Percentiles rank a stretch among this genome's conserved stretches.
Conservation (phyloP, 2,113 vertebrate species). For the Narcine bancroftii region DNA sequence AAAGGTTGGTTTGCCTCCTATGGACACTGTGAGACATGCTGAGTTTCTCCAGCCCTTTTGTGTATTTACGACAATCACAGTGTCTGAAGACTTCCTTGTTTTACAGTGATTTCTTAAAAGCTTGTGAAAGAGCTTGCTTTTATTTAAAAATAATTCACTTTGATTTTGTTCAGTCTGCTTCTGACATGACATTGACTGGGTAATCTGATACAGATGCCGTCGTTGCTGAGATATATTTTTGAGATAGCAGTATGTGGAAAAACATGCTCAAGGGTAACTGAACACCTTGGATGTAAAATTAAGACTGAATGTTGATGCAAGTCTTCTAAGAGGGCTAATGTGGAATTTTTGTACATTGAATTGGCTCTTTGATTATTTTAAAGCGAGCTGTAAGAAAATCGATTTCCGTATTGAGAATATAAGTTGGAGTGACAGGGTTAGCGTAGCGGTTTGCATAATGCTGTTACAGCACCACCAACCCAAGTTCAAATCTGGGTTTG, state of each 20-base stretch:
- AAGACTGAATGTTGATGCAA: not conserved
- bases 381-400: not conserved
- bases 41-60: no score
- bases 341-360: not conserved
- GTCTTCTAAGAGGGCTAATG: not conserved
- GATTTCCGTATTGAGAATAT: not conserved
- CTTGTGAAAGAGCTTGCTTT: not conserved
- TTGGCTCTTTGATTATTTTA: not conserved
- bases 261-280: not conserved
- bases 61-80: no score
- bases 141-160: not conserved
- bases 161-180: not conserved
- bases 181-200: not conserved
- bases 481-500: no score
- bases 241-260: not conserved
- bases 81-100: no score
- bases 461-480: no score
- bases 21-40: no score
- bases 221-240: not conserved
- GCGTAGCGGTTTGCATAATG: no score
- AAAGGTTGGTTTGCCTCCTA: no score
- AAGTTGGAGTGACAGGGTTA: no score
- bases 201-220: not conserved
- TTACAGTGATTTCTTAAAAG: not conserved
- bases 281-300: not conserved